Percentiles rank a stretch among this genome's conserved stretches.
Conservation (phyloP, 2,113 vertebrate species). For the Melierax canorus region DNA sequence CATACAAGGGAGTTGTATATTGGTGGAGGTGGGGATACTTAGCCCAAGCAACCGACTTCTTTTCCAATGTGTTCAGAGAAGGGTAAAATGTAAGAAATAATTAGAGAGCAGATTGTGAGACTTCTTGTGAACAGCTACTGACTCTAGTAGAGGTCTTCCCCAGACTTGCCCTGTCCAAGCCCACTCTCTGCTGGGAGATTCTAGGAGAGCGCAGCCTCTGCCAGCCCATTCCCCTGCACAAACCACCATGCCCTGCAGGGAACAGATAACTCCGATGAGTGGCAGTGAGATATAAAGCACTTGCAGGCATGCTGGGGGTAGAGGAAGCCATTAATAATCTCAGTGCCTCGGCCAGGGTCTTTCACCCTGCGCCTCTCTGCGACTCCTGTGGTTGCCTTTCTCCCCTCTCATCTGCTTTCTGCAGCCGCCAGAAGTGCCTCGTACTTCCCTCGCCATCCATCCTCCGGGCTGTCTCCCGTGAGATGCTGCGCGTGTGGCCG, state of each 20-base stretch:
- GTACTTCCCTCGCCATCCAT: neutral
- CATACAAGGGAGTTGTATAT: neutral
- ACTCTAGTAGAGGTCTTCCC: neutral
- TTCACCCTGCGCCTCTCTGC: accelerated
- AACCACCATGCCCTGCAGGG: neutral
- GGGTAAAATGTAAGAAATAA: neutral
- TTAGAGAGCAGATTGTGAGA: neutral
- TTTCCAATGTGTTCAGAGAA: neutral
- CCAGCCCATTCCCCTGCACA: neutral
- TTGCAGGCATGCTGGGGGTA: neutral
- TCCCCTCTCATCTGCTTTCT: neutral
- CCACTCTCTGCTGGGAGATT: neutral
- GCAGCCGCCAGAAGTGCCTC: neutral
- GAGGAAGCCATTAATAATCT: neutral
- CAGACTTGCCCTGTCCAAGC: neutral
- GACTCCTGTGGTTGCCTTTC: neutral
- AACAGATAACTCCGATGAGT: neutral
- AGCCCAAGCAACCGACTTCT: neutral
- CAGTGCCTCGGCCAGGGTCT: neutral
- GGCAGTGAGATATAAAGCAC: neutral
- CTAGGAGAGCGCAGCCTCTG: neutral
- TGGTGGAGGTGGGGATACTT: neutral
- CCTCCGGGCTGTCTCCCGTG: accelerated
- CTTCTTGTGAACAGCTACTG: neutral
- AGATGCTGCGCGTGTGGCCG: accelerated